Percentiles rank a stretch among this genome's conserved stretches.
Evolutionary conservation across 2,797 vertebrate genomes (phyloP).

Genomic region (Sebastiscus tertius): DNA sequence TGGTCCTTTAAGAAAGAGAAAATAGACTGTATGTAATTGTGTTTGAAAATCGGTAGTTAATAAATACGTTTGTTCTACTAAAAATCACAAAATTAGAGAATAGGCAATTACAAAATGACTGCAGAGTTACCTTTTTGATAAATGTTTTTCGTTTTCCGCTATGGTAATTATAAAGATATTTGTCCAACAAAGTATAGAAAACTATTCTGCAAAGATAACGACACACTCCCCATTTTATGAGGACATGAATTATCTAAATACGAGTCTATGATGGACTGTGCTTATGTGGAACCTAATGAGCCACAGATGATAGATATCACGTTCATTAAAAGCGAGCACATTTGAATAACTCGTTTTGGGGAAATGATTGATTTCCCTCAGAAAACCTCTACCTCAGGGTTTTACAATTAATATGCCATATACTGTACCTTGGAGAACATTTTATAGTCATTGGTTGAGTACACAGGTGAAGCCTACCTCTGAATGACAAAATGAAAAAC

Average conservation of each 20-base stretch:
- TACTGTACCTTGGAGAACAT: conserved; percentile 50
- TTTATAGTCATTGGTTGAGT: conserved; percentile 43
- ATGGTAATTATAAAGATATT: conserved; percentile 23
- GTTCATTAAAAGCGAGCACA: conserved; percentile 71
- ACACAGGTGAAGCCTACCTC: neutral
- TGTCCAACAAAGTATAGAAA: conserved; percentile 31
- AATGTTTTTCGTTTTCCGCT: conserved; percentile 8
- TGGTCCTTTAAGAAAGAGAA: neutral
- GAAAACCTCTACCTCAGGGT: conserved; percentile 56
- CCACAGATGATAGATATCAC: conserved; percentile 78
- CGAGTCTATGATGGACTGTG: conserved; percentile 73
- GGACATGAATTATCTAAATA: conserved; percentile 69
- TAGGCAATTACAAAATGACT: neutral
- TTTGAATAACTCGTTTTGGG: conserved; percentile 65
- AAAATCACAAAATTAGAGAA: neutral
- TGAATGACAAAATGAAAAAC: conserved; percentile 3
- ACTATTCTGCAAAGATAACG: conserved; percentile 55
- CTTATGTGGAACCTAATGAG: conserved; percentile 75
- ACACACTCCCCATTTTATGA: conserved; percentile 49
- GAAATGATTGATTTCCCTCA: conserved; percentile 66
- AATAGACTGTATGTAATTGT: neutral
- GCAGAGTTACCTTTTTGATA: neutral
- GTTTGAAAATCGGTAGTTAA: neutral
- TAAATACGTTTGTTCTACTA: neutral
- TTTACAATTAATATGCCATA: conserved; percentile 53